A percentile compares a stretch with the other conserved stretches of the same genome.
Conservation (phyloP, 2,888 invertebrate species). For the Eristalis tenax region DNA sequence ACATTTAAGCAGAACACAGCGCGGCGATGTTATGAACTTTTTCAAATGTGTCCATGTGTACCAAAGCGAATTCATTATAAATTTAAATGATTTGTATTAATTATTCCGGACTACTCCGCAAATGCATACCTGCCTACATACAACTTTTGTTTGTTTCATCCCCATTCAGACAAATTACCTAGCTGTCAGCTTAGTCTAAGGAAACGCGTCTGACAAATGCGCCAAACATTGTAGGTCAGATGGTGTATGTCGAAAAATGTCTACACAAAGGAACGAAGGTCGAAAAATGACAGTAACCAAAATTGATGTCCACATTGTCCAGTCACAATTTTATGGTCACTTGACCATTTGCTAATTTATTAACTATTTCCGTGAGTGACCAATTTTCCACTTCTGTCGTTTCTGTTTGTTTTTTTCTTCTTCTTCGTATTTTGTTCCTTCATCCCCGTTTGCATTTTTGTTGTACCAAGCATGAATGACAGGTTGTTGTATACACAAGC, state of each 20-base stretch:
- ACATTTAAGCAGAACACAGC: not conserved
- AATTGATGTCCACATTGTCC: slow-evolving; percentile 71
- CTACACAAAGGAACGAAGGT: slow-evolving; percentile 27
- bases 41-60: not conserved
- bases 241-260: slow-evolving; percentile 36
- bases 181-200: slow-evolving; percentile 30
- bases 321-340: slow-evolving; percentile 74
- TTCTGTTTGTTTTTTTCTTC: not conserved
- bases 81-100: not conserved
- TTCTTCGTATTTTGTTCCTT: not conserved
- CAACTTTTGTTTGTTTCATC: not conserved
- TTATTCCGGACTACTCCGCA: not conserved
- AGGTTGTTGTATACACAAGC: slow-evolving; percentile 55
- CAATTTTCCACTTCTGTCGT: slow-evolving; percentile 73
- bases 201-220: slow-evolving; percentile 37
- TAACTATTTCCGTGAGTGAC: slow-evolving; percentile 75
- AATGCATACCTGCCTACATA: not conserved
- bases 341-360: slow-evolving; percentile 75
- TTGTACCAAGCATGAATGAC: slow-evolving; percentile 61
- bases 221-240: slow-evolving; percentile 47
- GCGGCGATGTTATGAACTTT: not conserved
- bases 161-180: slow-evolving; percentile 42
- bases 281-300: slow-evolving; percentile 54
- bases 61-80: not conserved
- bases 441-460: slow-evolving; percentile 27